Evolutionary conservation across 2,797 vertebrate species (phyloP).

Genomic region (Hippoglossus hippoglossus): DNA sequence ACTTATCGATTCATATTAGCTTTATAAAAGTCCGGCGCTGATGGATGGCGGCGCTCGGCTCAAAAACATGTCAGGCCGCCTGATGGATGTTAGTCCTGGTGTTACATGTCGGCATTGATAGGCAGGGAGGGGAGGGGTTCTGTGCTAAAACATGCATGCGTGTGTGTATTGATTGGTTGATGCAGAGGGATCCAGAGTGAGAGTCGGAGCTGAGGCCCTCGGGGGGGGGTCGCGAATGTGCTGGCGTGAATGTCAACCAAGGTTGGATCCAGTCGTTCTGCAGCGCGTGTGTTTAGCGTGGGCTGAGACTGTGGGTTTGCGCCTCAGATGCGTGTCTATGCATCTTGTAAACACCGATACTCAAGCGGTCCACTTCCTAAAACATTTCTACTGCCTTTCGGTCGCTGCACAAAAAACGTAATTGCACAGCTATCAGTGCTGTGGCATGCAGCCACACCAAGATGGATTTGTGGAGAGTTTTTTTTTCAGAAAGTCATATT

Average conservation of each 20-base stretch:
- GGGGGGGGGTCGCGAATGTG: constrained; percentile 44
- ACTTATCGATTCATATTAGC: constrained; percentile 75
- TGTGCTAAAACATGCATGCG: constrained; percentile 61
- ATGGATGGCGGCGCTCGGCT: constrained; percentile 63
- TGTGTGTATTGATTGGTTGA: constrained; percentile 71
- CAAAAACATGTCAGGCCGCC: constrained; percentile 49
- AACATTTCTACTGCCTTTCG: constrained; percentile 13
- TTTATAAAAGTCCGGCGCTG: constrained; percentile 61
- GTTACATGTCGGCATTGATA: constrained; percentile 67
- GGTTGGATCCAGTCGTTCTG: constrained; percentile 60
- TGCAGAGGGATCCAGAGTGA: constrained; percentile 64
- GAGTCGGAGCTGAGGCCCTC: constrained; percentile 59
- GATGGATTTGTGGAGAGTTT: constrained; percentile 34
- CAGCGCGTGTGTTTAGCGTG: constrained; percentile 55
- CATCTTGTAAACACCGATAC: not conserved
- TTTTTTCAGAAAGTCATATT: constrained; percentile 25
- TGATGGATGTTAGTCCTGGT: constrained; percentile 67
- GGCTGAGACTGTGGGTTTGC: not conserved
- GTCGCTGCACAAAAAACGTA: constrained; percentile 16
- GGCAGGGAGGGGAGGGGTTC: constrained; percentile 55
- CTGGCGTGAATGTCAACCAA: constrained; percentile 77
- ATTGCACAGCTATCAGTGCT: constrained; percentile 15
- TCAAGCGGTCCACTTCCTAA: constrained; percentile 19
- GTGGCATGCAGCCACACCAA: constrained; percentile 42
- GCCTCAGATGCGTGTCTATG: not conserved